These are phyloP conservation scores for Trochalopteron elliotii DNA, from an alignment of 2,113 vertebrate species.

Conservation along the genomic window DNA sequence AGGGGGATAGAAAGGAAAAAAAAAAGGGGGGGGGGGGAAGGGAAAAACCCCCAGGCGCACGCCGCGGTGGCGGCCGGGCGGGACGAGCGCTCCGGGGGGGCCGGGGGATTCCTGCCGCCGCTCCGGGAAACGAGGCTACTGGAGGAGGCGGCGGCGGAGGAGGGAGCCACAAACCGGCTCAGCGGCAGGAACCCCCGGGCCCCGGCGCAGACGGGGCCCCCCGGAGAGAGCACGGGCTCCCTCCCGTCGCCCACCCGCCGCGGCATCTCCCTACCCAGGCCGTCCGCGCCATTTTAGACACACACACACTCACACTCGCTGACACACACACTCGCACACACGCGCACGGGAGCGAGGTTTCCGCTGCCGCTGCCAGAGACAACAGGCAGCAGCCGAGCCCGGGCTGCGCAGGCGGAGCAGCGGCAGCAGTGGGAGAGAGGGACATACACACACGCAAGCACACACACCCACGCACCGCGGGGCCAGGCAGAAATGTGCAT, in stretches of 20 bases:
- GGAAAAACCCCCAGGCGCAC: neutral
- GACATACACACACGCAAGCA: neutral
- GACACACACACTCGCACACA: neutral
- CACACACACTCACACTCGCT: neutral
- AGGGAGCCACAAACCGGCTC: neutral
- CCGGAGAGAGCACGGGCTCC: neutral
- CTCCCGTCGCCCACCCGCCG: neutral
- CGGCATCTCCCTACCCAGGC: slow-evolving; percentile 8
- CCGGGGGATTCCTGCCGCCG: slow-evolving; percentile 9
- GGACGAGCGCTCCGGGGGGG: neutral
- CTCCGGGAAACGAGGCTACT: neutral
- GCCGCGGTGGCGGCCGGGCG: neutral
- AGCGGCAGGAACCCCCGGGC: neutral
- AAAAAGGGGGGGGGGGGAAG: no score
- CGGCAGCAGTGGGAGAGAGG: neutral
- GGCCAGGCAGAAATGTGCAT: slow-evolving; percentile 14
- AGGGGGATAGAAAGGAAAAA: neutral
- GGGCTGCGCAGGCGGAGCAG: slow-evolving; percentile 13
- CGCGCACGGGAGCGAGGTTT: slow-evolving; percentile 26
- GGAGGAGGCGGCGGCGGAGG: neutral
- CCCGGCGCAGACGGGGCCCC: neutral
- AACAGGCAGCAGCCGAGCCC: slow-evolving; percentile 38
- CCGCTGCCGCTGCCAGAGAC: slow-evolving; percentile 43
- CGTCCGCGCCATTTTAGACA: slow-evolving; percentile 66
- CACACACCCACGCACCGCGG: neutral